phyloP scores from a whole-genome alignment of 2,888 invertebrate species.

The Petrophora chlorosata region DNA sequence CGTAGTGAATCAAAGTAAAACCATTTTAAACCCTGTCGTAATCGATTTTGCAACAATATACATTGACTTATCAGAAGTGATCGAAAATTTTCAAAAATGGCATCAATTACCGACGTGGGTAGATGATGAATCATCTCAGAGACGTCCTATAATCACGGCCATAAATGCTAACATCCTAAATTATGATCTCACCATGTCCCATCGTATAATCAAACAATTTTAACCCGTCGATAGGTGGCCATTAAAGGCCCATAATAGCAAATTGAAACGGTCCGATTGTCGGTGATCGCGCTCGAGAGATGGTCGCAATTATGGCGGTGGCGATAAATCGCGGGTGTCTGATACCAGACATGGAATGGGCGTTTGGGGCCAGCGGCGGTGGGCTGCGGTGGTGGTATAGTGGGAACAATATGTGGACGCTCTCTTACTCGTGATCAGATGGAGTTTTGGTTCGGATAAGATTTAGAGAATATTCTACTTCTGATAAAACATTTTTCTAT shows the following conservation, averaged over 20 bases:
- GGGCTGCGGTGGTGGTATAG: constrained; percentile 38
- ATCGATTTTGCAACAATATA: no score
- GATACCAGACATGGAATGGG: constrained; percentile 79
- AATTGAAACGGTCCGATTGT: constrained; percentile 71
- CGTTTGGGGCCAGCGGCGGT: constrained; percentile 63
- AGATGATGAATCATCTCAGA: no score
- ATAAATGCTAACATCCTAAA: constrained; percentile 24
- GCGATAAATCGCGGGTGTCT: constrained; percentile 74
- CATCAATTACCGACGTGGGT: no score
- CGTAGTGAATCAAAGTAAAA: no score
- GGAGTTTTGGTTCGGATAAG: no score
- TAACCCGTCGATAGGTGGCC: constrained; percentile 31
- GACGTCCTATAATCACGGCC: constrained; percentile 1
- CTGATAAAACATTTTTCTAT: no score
- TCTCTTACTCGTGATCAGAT: no score
- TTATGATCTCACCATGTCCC: constrained; percentile 31
- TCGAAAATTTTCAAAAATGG: no score
- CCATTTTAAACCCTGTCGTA: no score
- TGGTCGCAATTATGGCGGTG: constrained; percentile 74
- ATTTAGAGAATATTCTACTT: no score
- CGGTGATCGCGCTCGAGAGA: constrained; percentile 43
- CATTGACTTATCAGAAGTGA: no score
- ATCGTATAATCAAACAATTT: constrained; percentile 33
- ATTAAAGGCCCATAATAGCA: constrained; percentile 68
- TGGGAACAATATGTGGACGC: constrained; percentile 33